Base-by-base conservation (phyloP, 1,140 invertebrate species). In the Meteorus sp. region DNA sequence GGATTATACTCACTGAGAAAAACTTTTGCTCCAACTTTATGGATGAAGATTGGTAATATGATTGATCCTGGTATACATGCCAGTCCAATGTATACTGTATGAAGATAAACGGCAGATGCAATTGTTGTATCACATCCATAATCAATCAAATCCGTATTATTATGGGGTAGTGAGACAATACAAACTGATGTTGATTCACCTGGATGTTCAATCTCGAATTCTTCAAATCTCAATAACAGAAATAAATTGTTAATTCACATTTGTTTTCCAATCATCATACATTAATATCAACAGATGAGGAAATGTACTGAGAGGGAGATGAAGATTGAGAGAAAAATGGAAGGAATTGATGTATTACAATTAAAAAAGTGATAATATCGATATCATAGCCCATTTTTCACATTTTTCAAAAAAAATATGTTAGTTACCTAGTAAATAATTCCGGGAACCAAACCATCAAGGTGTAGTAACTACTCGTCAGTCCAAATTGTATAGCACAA, bases 391-490 rank as follows among this genome's bases (percentile, higher is more conserved):
- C 11, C 6, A 33, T 6, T 7, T 11, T 33, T 33, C 6, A 33
- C 8, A 39, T 15, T 4, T n/a, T 39, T 39, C 3, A 15, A 39
- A 31, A 19, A 23, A 22, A 9, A n/a, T 2, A n/a, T 47, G 2
- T 35, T 57, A 9, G 3, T 53, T 63, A 75, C 72, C 74, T 70
- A 20, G 70, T 80, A 76, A 90, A 91, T 63, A 92, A 76, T 71
- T 91, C 89, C 6, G 90, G 90, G 74, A 92, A 91, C 90, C 90
- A 92, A 58, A 91, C 85, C 88, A 91, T 91, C 2, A 91, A 77
- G 1, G 89, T 91, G 72, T 91, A 91, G 71, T 91, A 91, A 66
- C 89, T 91, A 15, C 87, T 86, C 20, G 88, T 89, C 33, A 90
- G 76, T 19, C 88, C 87, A 65, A 90, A 89, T 68, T 89, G 88